These are phyloP conservation scores for Rhagonycha fulva DNA, from an alignment of 2,888 invertebrate species.

Conservation along the genomic window DNA sequence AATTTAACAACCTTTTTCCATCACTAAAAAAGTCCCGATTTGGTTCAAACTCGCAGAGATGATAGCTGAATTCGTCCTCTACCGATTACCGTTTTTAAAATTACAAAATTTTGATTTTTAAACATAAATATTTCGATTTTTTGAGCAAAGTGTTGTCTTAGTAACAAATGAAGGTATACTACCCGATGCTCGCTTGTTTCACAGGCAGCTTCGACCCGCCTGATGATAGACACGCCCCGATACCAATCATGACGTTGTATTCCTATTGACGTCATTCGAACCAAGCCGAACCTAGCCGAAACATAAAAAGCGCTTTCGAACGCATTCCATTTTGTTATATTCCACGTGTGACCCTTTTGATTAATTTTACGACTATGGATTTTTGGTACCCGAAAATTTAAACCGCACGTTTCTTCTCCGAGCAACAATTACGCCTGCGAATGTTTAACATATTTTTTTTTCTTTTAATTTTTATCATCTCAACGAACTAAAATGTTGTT, in stretches of 20 bases:
- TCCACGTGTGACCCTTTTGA: conserved; percentile 35
- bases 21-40: conserved; percentile 25
- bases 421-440: not conserved
- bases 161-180: conserved; percentile 34
- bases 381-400: not conserved
- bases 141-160: conserved; percentile 22
- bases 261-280: conserved; percentile 40
- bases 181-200: conserved; percentile 34
- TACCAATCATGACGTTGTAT: conserved; percentile 36
- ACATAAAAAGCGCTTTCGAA: conserved; percentile 32
- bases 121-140: conserved; percentile 11
- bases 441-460: not conserved
- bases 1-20: conserved; percentile 30
- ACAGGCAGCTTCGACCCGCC: conserved; percentile 42
- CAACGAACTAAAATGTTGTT: not conserved
- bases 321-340: conserved; percentile 41
- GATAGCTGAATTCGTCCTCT: not conserved
- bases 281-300: conserved; percentile 27
- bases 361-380: conserved; percentile 24
- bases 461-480: not conserved
- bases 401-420: not conserved
- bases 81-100: conserved; percentile 29
- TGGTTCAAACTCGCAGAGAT: conserved; percentile 26
- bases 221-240: conserved; percentile 40
- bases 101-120: conserved; percentile 7